These are phyloP conservation scores for Pterocles gutturalis DNA, from an alignment of 2,113 vertebrate genomes.

Conservation along the genomic window DNA sequence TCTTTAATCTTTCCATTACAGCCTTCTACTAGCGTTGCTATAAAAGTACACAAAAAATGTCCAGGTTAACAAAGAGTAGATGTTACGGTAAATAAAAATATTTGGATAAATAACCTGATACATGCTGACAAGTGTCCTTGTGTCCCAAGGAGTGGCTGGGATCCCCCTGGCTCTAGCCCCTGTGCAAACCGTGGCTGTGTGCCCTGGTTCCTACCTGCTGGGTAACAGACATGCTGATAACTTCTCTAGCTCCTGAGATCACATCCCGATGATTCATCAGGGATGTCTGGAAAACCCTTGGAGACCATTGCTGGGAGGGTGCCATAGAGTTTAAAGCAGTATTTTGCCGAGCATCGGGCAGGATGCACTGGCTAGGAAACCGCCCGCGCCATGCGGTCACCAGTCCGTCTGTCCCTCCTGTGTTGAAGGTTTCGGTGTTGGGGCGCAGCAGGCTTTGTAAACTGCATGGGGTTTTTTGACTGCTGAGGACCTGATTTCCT, in stretches of 20 bases:
- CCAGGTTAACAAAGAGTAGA: neutral
- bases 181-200: neutral
- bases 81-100: neutral
- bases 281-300: neutral
- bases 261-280: rapidly evolving
- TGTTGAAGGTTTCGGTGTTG: neutral
- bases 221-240: rapidly evolving
- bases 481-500: neutral
- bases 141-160: neutral
- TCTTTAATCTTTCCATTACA: neutral
- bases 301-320: neutral
- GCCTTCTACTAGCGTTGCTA: neutral
- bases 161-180: neutral
- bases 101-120: neutral
- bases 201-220: neutral
- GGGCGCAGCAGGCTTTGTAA: neutral
- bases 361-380: neutral
- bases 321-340: neutral
- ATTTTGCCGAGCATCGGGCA: neutral
- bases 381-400: neutral
- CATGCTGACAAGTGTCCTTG: rapidly evolving
- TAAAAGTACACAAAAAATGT: neutral
- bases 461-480: neutral
- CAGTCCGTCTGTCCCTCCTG: slow-evolving; percentile 5
- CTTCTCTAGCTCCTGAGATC: neutral